Percentiles rank a stretch among this genome's conserved stretches.
phyloP scores from a whole-genome alignment of 2,888 invertebrate genomes.

The Melikaiella ostensackeni region DNA sequence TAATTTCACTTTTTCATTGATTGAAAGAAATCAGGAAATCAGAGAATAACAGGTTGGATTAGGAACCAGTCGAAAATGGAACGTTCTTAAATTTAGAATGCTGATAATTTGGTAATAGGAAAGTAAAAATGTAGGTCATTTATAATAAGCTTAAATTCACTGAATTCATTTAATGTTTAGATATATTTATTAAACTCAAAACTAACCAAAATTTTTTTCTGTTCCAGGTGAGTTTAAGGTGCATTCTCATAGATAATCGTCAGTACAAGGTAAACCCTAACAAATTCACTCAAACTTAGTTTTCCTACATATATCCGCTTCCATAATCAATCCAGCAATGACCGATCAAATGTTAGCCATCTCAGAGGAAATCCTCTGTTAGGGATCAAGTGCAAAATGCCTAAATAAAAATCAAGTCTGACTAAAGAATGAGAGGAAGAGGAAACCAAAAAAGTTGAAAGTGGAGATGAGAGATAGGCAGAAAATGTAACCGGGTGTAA shows the following conservation, averaged over 20 bases:
- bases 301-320: not conserved
- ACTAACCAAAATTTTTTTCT: constrained; percentile 50
- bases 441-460: not conserved
- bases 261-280: constrained; percentile 11
- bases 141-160: no score
- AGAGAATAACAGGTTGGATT: no score
- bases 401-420: not conserved
- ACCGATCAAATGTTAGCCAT: constrained; percentile 40
- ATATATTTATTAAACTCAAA: not conserved
- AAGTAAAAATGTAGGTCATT: no score
- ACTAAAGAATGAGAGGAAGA: not conserved
- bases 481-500: constrained; percentile 35
- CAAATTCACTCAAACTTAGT: not conserved
- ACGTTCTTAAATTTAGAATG: no score
- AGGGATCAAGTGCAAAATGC: no score
- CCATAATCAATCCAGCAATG: constrained; percentile 72
- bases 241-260: constrained; percentile 31
- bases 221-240: constrained; percentile 68
- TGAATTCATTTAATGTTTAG: not conserved
- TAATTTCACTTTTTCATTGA: not conserved
- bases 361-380: no score
- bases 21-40: not conserved
- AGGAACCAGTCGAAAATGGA: no score
- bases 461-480: constrained; percentile 30
- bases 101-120: no score